These are phyloP conservation scores for Pyrocoelia pectoralis DNA, from an alignment of 2,888 invertebrate species.

Conservation along the genomic window DNA sequence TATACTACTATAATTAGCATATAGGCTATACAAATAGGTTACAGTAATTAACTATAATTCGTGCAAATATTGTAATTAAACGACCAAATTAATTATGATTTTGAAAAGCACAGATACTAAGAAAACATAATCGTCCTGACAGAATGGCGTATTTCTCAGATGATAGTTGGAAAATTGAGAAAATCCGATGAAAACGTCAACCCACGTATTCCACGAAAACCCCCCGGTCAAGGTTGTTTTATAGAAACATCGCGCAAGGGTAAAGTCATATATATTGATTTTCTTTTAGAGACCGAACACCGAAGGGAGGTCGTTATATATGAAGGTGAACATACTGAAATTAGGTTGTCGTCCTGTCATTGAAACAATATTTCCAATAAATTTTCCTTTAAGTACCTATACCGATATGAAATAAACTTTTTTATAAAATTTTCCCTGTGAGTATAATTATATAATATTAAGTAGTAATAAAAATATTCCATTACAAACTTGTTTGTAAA, in stretches of 20 bases:
- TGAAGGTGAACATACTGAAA: slow-evolving; percentile 1
- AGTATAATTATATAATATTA: neutral
- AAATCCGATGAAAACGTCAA: neutral
- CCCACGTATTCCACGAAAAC: neutral
- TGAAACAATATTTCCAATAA: neutral
- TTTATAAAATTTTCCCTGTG: neutral
- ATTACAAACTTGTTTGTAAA: neutral
- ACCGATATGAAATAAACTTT: neutral
- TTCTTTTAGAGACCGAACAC: neutral
- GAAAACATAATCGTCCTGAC: neutral
- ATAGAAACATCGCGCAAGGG: neutral
- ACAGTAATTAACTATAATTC: no score
- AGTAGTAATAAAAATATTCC: neutral
- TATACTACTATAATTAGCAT: neutral
- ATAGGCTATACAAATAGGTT: no score
- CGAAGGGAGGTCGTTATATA: neutral
- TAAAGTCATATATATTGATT: neutral
- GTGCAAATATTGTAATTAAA: no score
- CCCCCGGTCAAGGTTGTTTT: neutral
- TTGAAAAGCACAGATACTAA: neutral
- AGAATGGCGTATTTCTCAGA: neutral
- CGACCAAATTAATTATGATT: no score
- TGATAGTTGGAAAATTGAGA: neutral
- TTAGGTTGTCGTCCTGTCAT: neutral
- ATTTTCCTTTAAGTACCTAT: neutral